These are phyloP conservation scores for Gallinago solitaria DNA, from an alignment of 2,797 vertebrate genomes.

Conservation along the genomic window DNA sequence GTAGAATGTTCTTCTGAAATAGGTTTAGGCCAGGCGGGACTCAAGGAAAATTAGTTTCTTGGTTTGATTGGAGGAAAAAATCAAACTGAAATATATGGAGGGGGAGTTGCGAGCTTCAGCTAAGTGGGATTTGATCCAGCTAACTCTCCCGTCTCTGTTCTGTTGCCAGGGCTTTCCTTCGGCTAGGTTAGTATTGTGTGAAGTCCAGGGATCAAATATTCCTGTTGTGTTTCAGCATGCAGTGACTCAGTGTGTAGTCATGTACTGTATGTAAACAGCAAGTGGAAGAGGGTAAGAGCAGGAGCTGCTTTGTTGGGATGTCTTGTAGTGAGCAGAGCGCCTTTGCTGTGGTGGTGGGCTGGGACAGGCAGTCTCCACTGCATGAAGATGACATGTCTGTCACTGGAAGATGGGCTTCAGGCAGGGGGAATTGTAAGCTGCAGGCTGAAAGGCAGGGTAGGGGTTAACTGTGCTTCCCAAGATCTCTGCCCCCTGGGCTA, in stretches of 20 bases:
- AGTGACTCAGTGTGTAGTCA: slow-evolving; percentile 52
- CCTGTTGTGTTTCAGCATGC: background rate
- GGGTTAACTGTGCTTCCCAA: background rate
- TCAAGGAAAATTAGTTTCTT: slow-evolving; percentile 47
- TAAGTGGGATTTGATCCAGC: slow-evolving; percentile 42
- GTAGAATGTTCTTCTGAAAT: slow-evolving; percentile 63
- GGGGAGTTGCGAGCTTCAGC: slow-evolving; percentile 31
- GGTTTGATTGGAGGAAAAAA: slow-evolving; percentile 21
- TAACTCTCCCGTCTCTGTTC: slow-evolving; percentile 15
- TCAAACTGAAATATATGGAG: slow-evolving; percentile 21
- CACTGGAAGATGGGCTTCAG: background rate
- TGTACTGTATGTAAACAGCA: slow-evolving; percentile 6
- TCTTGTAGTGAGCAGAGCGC: background rate
- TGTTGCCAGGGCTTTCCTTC: slow-evolving; percentile 41
- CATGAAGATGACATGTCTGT: background rate
- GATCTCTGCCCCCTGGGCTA: background rate
- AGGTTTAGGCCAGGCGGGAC: slow-evolving; percentile 10
- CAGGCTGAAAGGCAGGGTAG: background rate
- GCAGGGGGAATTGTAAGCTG: background rate
- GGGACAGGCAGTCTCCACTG: background rate
- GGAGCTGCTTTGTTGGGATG: background rate
- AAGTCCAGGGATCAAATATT: slow-evolving; percentile 56
- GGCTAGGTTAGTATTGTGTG: slow-evolving; percentile 16
- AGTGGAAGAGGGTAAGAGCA: background rate
- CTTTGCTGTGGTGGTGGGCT: background rate